phyloP scores from a whole-genome alignment of 2,888 invertebrate genomes.

The Cryptocheilus praepositus region DNA sequence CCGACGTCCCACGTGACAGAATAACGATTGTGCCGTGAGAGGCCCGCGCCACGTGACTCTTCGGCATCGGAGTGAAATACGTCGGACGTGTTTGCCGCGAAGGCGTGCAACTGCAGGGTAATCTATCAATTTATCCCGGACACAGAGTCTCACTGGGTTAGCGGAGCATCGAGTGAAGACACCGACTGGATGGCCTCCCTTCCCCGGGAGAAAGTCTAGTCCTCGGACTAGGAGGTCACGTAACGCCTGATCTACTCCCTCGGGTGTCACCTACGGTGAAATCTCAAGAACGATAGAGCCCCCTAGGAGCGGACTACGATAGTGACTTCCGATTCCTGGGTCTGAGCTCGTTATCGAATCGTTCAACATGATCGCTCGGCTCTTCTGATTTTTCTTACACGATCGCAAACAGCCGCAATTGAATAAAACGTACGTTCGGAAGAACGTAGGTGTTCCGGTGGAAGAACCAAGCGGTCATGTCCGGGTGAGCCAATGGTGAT shows the following conservation, averaged over 20 bases:
- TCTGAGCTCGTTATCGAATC: conserved; percentile 34
- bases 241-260: conserved; percentile 34
- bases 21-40: conserved; percentile 5
- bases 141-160: conserved; percentile 40
- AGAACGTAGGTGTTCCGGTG: no score
- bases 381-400: conserved; percentile 3
- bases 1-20: conserved; percentile 30
- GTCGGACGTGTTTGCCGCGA: background rate
- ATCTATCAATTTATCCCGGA: conserved; percentile 49
- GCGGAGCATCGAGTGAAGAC: conserved; percentile 17
- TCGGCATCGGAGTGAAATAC: conserved; percentile 12
- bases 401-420: background rate
- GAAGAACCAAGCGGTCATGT: no score
- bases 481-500: no score
- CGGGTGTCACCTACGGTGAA: conserved; percentile 16
- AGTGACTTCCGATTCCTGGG: conserved; percentile 24
- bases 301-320: conserved; percentile 20
- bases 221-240: conserved; percentile 31
- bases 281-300: conserved; percentile 26
- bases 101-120: conserved; percentile 36
- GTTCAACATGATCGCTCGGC: conserved; percentile 33
- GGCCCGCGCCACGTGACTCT: conserved; percentile 35
- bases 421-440: no score
- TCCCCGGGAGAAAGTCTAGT: background rate
- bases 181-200: conserved; percentile 23